Evolutionary conservation across 1,140 invertebrate genomes (phyloP).

Genomic region (Saxidomus purpurata): DNA sequence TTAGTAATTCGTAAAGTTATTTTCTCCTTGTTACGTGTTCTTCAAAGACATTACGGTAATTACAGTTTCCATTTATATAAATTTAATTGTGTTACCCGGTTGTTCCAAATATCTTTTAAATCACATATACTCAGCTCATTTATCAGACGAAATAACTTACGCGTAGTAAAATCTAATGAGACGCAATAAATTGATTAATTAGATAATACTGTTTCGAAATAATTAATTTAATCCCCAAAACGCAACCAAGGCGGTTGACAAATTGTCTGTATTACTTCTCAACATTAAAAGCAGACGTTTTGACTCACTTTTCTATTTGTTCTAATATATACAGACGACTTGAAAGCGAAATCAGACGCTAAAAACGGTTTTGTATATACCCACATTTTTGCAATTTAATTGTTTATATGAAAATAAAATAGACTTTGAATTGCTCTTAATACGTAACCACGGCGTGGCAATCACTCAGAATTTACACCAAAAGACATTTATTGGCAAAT

Average conservation of each 20-base stretch:
- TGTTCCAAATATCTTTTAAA: background rate
- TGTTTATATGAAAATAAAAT: constrained; percentile 21
- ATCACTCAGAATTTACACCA: constrained; percentile 45
- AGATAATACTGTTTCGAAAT: background rate
- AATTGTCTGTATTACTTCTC: background rate
- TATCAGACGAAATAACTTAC: background rate
- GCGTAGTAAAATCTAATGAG: background rate
- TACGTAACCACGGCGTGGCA: background rate
- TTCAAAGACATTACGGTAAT: background rate
- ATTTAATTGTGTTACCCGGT: background rate
- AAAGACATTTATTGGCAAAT: constrained; percentile 46
- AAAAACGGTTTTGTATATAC: background rate
- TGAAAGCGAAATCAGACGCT: background rate
- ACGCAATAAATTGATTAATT: constrained; percentile 23
- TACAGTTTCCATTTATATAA: background rate
- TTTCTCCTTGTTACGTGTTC: background rate
- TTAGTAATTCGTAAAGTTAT: background rate
- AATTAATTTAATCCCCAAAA: background rate
- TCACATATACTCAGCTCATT: background rate
- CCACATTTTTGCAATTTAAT: background rate
- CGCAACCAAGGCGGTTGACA: background rate
- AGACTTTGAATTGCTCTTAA: background rate
- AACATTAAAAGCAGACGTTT: background rate
- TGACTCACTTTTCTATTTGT: background rate
- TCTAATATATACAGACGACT: background rate